A percentile compares a stretch with the other conserved stretches of the same genome.
Evolutionary conservation across 2,797 vertebrate genomes (phyloP).

Genomic region (Carduelis carduelis): DNA sequence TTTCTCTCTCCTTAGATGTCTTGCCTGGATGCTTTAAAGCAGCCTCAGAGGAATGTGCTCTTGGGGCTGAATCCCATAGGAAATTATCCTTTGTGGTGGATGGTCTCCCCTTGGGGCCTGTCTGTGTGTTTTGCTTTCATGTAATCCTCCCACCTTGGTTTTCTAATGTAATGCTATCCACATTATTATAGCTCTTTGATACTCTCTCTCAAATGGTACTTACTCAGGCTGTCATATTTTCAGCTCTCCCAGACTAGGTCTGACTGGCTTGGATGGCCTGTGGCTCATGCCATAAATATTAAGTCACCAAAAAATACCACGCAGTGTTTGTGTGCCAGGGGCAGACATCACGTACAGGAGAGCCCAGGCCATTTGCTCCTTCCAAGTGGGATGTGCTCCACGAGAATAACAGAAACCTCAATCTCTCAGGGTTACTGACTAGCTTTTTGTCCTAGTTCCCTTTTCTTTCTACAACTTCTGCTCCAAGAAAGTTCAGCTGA

Average conservation of each 20-base stretch:
- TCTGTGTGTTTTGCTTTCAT: conserved; percentile 62
- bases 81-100: conserved; percentile 62
- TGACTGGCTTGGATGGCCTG: conserved; percentile 22
- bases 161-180: conserved; percentile 57
- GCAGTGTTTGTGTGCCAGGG: not conserved
- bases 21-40: conserved; percentile 62
- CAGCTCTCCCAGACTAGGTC: conserved; percentile 16
- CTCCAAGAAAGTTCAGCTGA: not conserved
- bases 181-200: conserved; percentile 60
- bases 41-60: conserved; percentile 61
- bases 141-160: conserved; percentile 63
- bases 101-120: conserved; percentile 55
- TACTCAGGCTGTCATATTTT: conserved; percentile 35
- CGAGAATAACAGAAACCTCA: not conserved
- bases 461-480: not conserved
- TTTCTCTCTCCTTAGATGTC: conserved; percentile 46
- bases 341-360: not conserved
- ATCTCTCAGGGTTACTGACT: not conserved
- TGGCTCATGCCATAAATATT: conserved; percentile 29
- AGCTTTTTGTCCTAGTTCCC: not conserved
- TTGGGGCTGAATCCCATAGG: conserved; percentile 59
- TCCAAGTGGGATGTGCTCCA: not conserved
- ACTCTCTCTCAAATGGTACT: conserved; percentile 44
- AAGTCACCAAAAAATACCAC: not conserved
- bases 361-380: not conserved